Evolutionary conservation across 1,140 invertebrate species (phyloP), one percentile per base, ranked within the genome.

Genomic region (Rhopalosiphum maidis): DNA sequence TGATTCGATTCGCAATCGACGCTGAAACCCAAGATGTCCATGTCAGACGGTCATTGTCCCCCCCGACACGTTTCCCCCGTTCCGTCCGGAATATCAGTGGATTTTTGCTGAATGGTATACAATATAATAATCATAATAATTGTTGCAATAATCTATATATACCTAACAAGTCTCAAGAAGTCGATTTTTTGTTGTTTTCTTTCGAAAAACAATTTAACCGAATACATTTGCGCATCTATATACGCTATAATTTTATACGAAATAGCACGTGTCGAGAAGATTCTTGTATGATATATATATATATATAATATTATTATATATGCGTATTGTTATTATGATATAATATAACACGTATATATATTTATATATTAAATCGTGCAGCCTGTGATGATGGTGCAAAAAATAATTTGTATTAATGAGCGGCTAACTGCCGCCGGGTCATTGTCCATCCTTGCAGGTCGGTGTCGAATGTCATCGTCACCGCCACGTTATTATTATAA

Each of bases 331-430:
- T 89, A 22, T 89, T 23, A 23, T 89, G 9, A 21, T 68, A 60
- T 90, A 23, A 41, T 21, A 55, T 22, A 30, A 60, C 11, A 23
- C 9, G 55, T 30, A 30, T 60, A 60, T 60, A 30, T 18, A 51
- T 68, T 30, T 68, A n/a, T 77, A 77, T 25, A 60, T 68, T 68
- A 18, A n/a, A 77, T 77, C n/a, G 15, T n/a, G n/a, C 30, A 77
- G 60, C 25, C n/a, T 9, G 60, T 91, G 91, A 46, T 92, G 91
- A 92, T 92, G n/a, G 91, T 25, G 91, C 91, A 11, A 85, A 83
- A 77, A 92, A 92, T 83, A 85, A 83, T 92, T 92, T 51, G 77
- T 92, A 92, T 92, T 92, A 92, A 92, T 92, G 68, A 92, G 60
- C 46, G 46, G n/a, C 91, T 37, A 4, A 6, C 21, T 30, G 77